These are phyloP conservation scores for Ceratitis capitata DNA, from an alignment of 1,140 invertebrate species.

Conservation along the genomic window DNA sequence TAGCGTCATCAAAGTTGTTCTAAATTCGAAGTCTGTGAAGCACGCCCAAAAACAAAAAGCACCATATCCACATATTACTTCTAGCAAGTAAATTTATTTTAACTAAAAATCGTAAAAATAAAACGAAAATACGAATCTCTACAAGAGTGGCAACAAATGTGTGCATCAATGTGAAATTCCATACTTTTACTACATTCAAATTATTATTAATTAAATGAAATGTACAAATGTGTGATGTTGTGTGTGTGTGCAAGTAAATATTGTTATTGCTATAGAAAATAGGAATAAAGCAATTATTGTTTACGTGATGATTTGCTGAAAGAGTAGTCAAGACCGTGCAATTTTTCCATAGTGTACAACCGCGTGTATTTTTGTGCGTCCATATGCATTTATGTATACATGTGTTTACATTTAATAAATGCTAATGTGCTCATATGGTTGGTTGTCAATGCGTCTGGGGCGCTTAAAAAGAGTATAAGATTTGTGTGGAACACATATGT, in stretches of 20 bases:
- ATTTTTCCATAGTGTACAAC: slow-evolving; percentile 13
- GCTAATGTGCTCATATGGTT: slow-evolving; percentile 19
- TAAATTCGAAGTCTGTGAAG: neutral
- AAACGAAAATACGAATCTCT: neutral
- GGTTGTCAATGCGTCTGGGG: neutral
- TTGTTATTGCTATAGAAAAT: slow-evolving; percentile 22
- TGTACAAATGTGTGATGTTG: neutral
- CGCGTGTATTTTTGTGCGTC: slow-evolving; percentile 3
- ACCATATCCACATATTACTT: neutral
- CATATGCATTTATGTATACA: neutral
- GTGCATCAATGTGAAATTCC: neutral
- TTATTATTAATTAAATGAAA: slow-evolving; percentile 29
- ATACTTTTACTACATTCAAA: neutral
- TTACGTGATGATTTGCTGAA: slow-evolving; percentile 23
- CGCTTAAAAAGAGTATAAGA: neutral
- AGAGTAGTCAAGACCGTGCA: slow-evolving; percentile 19
- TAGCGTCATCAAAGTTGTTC: neutral
- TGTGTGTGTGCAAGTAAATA: neutral
- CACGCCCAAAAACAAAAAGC: neutral
- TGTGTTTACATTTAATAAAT: neutral
- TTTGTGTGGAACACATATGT: neutral
- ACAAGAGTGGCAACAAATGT: neutral
- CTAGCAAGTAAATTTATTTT: too few species aligned
- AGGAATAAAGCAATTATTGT: slow-evolving; percentile 3
- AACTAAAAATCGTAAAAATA: neutral